Base-by-base conservation (phyloP, 2,888 invertebrate species). In the Alloplasta piceator region DNA sequence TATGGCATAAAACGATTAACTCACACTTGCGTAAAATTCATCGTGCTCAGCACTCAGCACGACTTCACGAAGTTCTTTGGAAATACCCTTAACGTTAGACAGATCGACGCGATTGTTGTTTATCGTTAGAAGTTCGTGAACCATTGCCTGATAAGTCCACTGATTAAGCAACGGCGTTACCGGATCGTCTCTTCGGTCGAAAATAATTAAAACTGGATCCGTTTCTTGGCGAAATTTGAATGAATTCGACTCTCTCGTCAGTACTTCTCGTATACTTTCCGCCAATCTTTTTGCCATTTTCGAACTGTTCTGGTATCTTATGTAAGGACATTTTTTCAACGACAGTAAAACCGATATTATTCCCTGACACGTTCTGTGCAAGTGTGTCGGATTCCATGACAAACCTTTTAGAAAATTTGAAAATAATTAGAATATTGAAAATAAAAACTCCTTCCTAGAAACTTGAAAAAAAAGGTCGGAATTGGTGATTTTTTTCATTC, bases 121-220 rank as follows among this genome's bases (percentile, higher is more conserved):
- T 84, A 99, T 98, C 0, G 96, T 96, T 55, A 99, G 92, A 70
- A 99, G 92, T 92, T 99, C 99, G 92, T 99, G 99, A 7, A 99
- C 98, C 99, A 99, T 99, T 1, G 99, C 99, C 92, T 99, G 99
- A 93, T 99, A 99, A 0, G 99, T 99, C 99, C 99, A 99, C 94
- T 98, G 95, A 92, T 97, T 98, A 41, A 99, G 93, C 73, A 99
- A 93, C 0, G 99, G 99, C 0, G 99, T 99, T 6, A 99, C 96
- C 0, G 98, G 97, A 93, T 99, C 99, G 91, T 98, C 98, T 86
- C 97, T 94, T 84, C 99, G 94, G 92, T 99, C 99, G 48, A 99
- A 91, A 82, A 99, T 96, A 43, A 99, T 92, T 76, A 99, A 92
- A 83, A 98, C 93, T 0, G 98, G 97, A 50, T 95, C 94, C 0